Conservation (phyloP, 2,113 vertebrate species). For the Eptesicus fuscus region DNA sequence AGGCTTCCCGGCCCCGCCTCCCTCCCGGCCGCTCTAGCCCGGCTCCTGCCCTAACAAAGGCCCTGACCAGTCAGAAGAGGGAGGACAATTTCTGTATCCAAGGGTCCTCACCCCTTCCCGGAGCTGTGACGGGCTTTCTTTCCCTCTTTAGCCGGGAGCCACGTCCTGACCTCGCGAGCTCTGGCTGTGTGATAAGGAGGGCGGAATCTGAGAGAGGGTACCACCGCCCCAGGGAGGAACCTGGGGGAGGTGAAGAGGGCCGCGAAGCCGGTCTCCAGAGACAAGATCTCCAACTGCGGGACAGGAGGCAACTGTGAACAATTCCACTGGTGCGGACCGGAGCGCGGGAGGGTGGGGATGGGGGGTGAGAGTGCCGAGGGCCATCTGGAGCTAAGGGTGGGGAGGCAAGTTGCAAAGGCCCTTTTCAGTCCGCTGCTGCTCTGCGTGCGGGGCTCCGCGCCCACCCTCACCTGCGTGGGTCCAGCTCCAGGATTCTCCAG, state of each 20-base stretch:
- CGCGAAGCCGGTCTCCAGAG: neutral
- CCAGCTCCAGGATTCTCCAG: neutral
- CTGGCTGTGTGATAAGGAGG: neutral
- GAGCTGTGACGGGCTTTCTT: neutral
- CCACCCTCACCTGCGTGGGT: neutral
- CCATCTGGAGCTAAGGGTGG: neutral
- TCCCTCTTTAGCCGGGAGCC: neutral
- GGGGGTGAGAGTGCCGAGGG: neutral
- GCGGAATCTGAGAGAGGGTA: neutral
- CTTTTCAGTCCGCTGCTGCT: neutral
- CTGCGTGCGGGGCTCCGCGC: neutral
- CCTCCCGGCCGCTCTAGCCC: neutral
- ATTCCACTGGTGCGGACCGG: neutral
- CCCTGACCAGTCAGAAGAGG: neutral
- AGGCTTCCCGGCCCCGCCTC: neutral
- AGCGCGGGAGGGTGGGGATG: rapidly evolving
- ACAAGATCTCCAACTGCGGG: neutral
- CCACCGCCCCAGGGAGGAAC: neutral
- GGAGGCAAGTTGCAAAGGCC: neutral
- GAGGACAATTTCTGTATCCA: no score
- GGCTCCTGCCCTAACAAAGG: neutral
- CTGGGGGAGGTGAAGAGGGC: neutral
- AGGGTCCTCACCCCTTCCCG: neutral
- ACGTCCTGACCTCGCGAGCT: no score
- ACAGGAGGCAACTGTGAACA: neutral